Base-by-base conservation (phyloP, 2,797 vertebrate genomes). In the Gallinago solitaria region DNA sequence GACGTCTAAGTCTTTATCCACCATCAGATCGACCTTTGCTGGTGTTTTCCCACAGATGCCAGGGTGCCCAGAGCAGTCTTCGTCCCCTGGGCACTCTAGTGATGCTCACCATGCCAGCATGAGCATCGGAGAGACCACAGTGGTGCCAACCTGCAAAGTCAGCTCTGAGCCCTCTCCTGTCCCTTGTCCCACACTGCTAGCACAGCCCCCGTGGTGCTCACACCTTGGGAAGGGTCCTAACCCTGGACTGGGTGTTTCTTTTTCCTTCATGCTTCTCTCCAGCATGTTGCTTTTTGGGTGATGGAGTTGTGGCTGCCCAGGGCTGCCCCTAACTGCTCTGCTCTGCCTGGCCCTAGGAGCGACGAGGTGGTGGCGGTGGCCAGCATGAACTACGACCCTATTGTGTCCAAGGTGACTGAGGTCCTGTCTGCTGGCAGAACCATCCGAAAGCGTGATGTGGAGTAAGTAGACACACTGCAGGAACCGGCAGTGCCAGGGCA, bases 331-430 rank as follows among this genome's bases (percentile, higher is more conserved):
- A 91, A 94, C 60, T 2, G 1, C 76, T 91, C 15, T 87, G 64
- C 32, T 96, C 83, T 87, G 88, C 94, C 95, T 6, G 94, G 41
- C 57, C 54, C 33, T 95, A 99, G 99, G 98, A 98, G 98, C 5
- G 99, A 99, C 25, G 99, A 99, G 97, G 99, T 99, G 95, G 98
- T 99, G 63, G 99, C 99, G 3, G 99, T 99, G 90, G 99, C 99
- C 97, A 99, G 99, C 98, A 99, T 99, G 99, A 99, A 99, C 98
- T 99, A 99, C 5, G 99, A 99, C 95, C 99, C 99, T 9, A 99
- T 99, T 5, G 99, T 99, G 78, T 99, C 99, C 96, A 99, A 99
- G 93, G 99, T 99, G 91, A 99, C 99, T 4, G 99, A 99, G 96
- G 99, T 99, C 91, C 98, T 99, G 97, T 98, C 98, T 81, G 99